Evolutionary conservation across 2,888 invertebrate species (phyloP).

Genomic region (Spodoptera picta): DNA sequence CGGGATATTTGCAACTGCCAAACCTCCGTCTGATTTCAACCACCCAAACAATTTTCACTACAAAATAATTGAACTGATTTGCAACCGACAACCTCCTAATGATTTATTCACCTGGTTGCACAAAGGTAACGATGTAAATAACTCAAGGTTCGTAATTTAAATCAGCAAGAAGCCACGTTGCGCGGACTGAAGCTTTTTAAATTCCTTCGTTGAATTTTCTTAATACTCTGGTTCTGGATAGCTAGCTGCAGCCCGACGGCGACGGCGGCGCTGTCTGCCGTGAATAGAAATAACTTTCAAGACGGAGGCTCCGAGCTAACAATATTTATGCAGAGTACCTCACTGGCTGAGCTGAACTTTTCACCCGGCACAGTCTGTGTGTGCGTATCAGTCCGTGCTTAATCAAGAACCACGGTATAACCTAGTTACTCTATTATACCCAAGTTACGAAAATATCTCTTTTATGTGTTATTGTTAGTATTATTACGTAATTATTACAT

Average conservation of each 20-base stretch:
- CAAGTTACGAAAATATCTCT: conserved; percentile 58
- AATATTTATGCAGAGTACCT: background rate
- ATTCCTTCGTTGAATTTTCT: background rate
- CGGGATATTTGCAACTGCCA: background rate
- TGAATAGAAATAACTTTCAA: background rate
- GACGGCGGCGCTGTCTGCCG: too few species aligned
- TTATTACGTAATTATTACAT: conserved; percentile 71
- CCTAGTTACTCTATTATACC: conserved; percentile 33
- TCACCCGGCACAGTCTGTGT: conserved; percentile 1
- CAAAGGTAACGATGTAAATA: background rate
- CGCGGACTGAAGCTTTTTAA: background rate
- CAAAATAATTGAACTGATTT: conserved; percentile 2
- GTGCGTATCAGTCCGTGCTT: conserved; percentile 16
- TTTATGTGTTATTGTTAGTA: conserved; percentile 51
- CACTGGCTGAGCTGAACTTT: conserved; percentile 2
- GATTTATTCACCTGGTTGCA: background rate
- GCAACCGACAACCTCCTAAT: background rate
- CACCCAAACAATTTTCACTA: background rate
- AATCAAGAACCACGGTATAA: conserved; percentile 37
- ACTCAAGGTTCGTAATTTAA: too few species aligned
- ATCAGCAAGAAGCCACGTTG: too few species aligned
- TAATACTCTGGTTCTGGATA: too few species aligned
- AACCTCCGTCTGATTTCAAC: background rate
- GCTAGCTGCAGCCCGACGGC: too few species aligned
- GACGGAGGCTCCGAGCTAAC: too few species aligned